Evolutionary conservation across 2,113 vertebrate species (phyloP).

Genomic region (Ciconia boyciana): DNA sequence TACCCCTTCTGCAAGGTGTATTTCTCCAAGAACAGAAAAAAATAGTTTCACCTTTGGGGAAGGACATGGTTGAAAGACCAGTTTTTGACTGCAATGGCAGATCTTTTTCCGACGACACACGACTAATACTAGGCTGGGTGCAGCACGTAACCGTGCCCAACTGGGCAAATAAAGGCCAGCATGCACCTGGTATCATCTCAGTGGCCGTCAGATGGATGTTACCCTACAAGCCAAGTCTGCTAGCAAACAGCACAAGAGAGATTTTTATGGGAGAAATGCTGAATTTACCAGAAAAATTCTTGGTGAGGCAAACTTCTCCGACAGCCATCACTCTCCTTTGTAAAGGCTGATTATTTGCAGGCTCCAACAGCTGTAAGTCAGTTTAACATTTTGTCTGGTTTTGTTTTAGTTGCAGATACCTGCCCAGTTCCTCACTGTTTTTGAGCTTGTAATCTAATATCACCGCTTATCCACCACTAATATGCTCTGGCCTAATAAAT

Average conservation of each 20-base stretch:
- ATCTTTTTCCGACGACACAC: neutral
- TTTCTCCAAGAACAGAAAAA: neutral
- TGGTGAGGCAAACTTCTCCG: neutral
- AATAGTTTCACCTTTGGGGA: neutral
- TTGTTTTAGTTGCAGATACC: neutral
- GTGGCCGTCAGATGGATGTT: neutral
- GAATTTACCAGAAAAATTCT: neutral
- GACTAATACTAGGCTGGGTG: neutral
- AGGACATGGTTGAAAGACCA: neutral
- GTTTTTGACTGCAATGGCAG: neutral
- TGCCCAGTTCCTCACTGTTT: neutral
- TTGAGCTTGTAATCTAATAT: neutral
- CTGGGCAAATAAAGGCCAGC: neutral
- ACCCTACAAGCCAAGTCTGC: neutral
- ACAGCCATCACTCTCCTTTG: neutral
- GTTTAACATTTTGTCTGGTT: neutral
- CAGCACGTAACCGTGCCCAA: rapidly evolving
- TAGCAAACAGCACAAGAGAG: neutral
- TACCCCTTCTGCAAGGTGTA: neutral
- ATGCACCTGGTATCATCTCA: neutral
- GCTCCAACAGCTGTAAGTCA: neutral
- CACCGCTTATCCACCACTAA: neutral
- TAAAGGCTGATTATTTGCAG: neutral
- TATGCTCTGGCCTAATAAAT: neutral
- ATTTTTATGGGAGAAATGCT: neutral